Conservation (phyloP, 2,888 invertebrate species). For the Aphidius colemani region DNA sequence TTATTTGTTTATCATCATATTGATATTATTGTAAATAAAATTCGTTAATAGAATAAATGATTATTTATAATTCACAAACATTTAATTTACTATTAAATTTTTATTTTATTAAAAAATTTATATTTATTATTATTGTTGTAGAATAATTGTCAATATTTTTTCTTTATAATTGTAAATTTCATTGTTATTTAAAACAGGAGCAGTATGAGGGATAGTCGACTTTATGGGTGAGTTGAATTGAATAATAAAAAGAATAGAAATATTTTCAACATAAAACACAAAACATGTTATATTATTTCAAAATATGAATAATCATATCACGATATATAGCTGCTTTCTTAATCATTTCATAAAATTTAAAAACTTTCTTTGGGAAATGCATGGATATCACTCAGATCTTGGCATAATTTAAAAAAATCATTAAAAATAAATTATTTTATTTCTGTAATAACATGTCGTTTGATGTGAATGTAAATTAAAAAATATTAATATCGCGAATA, state of each 20-base stretch:
- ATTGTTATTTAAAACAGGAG: constrained; percentile 67
- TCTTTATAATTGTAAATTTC: constrained; percentile 50
- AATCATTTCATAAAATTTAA: constrained; percentile 21
- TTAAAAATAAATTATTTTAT: constrained; percentile 10
- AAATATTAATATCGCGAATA: no score
- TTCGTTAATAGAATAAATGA: constrained; percentile 49
- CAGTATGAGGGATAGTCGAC: constrained; percentile 88
- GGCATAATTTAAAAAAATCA: background rate
- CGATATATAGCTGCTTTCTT: constrained; percentile 22
- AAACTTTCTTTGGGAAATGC: no score
- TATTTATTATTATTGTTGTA: constrained; percentile 6
- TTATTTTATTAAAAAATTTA: constrained; percentile 24
- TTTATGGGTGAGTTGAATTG: constrained; percentile 74
- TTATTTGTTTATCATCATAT: constrained; percentile 13
- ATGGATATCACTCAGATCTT: no score
- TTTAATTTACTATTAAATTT: constrained; percentile 32
- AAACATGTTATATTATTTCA: constrained; percentile 36
- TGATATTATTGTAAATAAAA: constrained; percentile 40
- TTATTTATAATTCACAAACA: constrained; percentile 45
- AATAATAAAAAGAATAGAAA: constrained; percentile 28
- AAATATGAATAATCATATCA: constrained; percentile 14
- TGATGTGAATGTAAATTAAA: no score
- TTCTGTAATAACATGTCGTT: no score
- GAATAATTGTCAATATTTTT: constrained; percentile 24
- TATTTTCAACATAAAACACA: background rate